Evolutionary conservation across 2,797 vertebrate species (phyloP).

Genomic region (Australoheros facetus): DNA sequence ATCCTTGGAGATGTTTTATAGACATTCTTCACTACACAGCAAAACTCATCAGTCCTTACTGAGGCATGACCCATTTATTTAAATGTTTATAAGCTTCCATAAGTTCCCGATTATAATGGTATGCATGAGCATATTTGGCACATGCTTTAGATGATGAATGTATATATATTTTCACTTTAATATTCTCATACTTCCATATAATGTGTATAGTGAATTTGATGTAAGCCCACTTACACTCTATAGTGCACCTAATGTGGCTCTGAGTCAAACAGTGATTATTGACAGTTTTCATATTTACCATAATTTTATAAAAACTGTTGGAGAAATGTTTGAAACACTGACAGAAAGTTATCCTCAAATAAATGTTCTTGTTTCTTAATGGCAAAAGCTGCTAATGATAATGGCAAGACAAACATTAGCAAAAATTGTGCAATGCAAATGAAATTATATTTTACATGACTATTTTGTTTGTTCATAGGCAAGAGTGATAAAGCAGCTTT

Average conservation of each 20-base stretch:
- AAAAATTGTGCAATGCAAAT: background rate
- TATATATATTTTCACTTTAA: background rate
- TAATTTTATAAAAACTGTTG: background rate
- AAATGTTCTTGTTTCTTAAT: background rate
- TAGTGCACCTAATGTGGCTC: background rate
- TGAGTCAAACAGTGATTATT: background rate
- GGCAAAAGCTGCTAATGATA: background rate
- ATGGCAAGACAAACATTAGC: background rate
- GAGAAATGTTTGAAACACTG: background rate
- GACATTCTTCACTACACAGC: constrained; percentile 49
- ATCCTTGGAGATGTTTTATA: constrained; percentile 43
- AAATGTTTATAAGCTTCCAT: constrained; percentile 43
- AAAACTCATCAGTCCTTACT: constrained; percentile 53
- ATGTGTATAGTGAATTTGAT: background rate
- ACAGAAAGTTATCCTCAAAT: background rate
- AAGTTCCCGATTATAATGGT: background rate
- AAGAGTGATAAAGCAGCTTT: background rate
- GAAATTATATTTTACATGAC: background rate
- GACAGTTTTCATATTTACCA: background rate
- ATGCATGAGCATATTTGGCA: background rate
- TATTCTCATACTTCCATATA: background rate
- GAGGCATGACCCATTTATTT: constrained; percentile 57
- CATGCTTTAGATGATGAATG: background rate
- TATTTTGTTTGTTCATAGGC: background rate
- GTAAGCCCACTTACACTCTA: background rate